Conservation (phyloP, 1,140 invertebrate genomes). For the Pomacea maculata region DNA sequence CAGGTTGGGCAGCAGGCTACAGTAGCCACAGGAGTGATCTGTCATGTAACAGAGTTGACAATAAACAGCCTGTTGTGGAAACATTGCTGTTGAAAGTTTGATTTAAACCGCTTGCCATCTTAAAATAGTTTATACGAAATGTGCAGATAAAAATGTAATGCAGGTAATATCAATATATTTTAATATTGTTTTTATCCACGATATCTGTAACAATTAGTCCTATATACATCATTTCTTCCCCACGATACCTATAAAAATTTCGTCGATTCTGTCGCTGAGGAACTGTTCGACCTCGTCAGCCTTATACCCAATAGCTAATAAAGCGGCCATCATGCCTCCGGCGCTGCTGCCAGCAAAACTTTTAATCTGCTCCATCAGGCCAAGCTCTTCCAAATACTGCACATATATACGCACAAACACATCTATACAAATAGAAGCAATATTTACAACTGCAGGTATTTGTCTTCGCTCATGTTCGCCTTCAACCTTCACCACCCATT, state of each 20-base stretch:
- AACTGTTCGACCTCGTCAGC: constrained; percentile 32
- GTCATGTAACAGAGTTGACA: background rate
- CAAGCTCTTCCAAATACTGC: constrained; percentile 59
- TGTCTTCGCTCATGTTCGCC: background rate
- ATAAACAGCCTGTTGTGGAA: too few relatives aligned
- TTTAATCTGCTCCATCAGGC: constrained; percentile 39
- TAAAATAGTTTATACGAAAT: too few relatives aligned
- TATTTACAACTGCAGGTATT: background rate
- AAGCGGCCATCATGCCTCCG: constrained; percentile 43
- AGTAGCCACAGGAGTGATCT: constrained; percentile 45
- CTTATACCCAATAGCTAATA: constrained; percentile 46
- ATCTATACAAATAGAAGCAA: background rate
- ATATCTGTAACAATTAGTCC: too few relatives aligned
- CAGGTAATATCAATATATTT: too few relatives aligned
- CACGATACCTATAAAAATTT: constrained; percentile 3
- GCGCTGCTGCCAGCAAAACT: constrained; percentile 44
- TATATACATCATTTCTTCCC: too few relatives aligned
- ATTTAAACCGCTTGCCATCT: too few relatives aligned
- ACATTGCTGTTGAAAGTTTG: too few relatives aligned
- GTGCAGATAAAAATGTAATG: too few relatives aligned
- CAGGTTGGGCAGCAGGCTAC: constrained; percentile 54
- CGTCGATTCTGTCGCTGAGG: constrained; percentile 20
- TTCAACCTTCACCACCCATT: background rate
- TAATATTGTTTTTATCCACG: background rate
- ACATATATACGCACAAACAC: constrained; percentile 28